A percentile compares a stretch with the other conserved stretches of the same genome.
Conservation (phyloP, 2,797 vertebrate genomes). For the Pseudochromis fuscus region DNA sequence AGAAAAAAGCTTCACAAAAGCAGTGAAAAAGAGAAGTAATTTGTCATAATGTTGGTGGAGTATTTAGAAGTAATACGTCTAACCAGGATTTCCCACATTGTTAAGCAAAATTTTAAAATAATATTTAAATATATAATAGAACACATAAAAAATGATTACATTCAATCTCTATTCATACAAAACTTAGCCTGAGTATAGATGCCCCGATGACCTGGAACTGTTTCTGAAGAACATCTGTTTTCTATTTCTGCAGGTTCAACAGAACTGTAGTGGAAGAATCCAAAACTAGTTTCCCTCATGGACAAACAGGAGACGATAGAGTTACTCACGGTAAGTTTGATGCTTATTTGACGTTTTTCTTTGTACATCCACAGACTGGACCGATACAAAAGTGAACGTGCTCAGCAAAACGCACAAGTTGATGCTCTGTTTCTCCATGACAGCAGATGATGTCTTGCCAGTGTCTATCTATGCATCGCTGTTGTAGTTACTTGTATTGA, state of each 20-base stretch:
- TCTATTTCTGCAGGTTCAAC: not conserved
- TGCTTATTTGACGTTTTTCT: not conserved
- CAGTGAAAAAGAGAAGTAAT: no score
- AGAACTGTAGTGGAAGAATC: not conserved
- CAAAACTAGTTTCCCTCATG: no score
- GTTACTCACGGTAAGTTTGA: slow-evolving; percentile 74
- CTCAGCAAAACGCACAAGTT: slow-evolving; percentile 53
- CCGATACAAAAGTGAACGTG: slow-evolving; percentile 42
- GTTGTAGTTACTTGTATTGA: not conserved
- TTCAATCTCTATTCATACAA: no score
- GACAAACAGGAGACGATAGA: not conserved
- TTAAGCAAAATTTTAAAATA: no score
- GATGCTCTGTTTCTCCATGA: slow-evolving; percentile 49
- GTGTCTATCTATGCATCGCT: not conserved
- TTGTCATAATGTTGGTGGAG: not conserved
- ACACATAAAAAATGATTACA: no score
- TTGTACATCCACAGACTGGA: slow-evolving; percentile 1
- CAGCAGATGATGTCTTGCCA: slow-evolving; percentile 1
- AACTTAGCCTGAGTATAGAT: not conserved
- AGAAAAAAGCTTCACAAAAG: not conserved
- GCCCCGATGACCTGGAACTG: not conserved
- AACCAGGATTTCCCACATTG: no score
- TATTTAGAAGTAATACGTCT: not conserved
- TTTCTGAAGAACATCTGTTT: not conserved
- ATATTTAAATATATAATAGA: not conserved